These are phyloP conservation scores for Cremastobaeus sp. DNA, from an alignment of 2,888 invertebrate genomes.

Conservation along the genomic window DNA sequence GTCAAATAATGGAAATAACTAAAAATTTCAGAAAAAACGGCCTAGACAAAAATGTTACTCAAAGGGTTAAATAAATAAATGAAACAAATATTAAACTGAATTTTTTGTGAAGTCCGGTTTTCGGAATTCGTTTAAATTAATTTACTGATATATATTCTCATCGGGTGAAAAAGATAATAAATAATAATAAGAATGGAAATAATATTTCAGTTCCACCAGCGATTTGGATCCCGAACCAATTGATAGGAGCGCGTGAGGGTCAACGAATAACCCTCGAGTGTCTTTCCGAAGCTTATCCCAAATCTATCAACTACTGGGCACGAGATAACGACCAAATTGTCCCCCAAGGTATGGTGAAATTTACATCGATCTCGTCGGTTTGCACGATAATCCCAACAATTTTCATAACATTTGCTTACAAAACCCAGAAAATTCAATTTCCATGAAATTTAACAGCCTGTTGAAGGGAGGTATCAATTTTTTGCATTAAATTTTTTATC, in stretches of 20 bases:
- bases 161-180: not conserved
- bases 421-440: not conserved
- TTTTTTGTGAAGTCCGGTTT: too few relatives aligned
- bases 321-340: constrained; percentile 83
- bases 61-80: too few relatives aligned
- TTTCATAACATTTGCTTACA: constrained; percentile 28
- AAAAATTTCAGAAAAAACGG: too few relatives aligned
- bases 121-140: not conserved
- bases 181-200: constrained; percentile 18
- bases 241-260: constrained; percentile 88
- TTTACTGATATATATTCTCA: not conserved
- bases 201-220: constrained; percentile 87
- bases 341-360: constrained; percentile 77
- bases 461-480: not conserved
- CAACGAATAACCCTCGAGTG: constrained; percentile 88
- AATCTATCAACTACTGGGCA: constrained; percentile 92
- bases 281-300: constrained; percentile 90
- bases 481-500: constrained; percentile 9
- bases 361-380: constrained; percentile 29
- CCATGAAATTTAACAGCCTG: constrained; percentile 1
- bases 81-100: too few relatives aligned
- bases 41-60: too few relatives aligned
- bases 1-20: too few relatives aligned
- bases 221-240: constrained; percentile 89
- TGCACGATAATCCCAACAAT: too few relatives aligned